Evolutionary conservation across 2,113 vertebrate genomes (phyloP), one percentile per base, ranked within the genome.

Genomic region (Thunnus thynnus): DNA sequence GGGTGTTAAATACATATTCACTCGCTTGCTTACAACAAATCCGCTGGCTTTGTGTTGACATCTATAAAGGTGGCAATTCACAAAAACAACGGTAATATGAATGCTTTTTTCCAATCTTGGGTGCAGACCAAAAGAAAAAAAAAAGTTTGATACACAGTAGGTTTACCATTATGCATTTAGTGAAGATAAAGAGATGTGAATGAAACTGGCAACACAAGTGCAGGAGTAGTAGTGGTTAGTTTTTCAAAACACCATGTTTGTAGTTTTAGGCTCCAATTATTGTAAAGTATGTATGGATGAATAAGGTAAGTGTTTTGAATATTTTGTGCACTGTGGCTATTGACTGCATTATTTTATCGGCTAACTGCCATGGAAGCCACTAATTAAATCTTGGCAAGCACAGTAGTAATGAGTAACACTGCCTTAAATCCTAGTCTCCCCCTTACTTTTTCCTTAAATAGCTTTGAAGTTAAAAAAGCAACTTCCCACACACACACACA

Each of bases 401-500:
- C 20, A 69, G n/a, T 17, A 72, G 55, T n/a, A 22, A 41, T 27
- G 18, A 25, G 52, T 22, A 60, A 13, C 58, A 54, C 44, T 51
- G 64, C 67, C 68, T 68, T 32, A 76, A 82, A 1, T n/a, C 20
- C 13, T 30, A 4, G 0, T 61, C 65, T 55, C 70, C 46, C 30
- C 10, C 62, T 78, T 71, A 64, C 52, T 71, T 86, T 77, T 73
- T 27, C 25, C 64, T 50, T 84, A 70, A 82, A 84, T 77, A 75
- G 32, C 61, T 87, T 91, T 87, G 71, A 91, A 86, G 80, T 55
- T 50, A 20, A 44, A 63, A 54, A 13, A 72, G 36, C 67, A 68
- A 27, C 27, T 36, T 65, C 72, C 55, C 12, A 58, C 80, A 67
- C 36, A 44, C 60, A 69, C 32, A 62, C 7, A 36, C 5, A 32